Base-by-base conservation (phyloP, 2,113 vertebrate genomes). In the Platichthys flesus region DNA sequence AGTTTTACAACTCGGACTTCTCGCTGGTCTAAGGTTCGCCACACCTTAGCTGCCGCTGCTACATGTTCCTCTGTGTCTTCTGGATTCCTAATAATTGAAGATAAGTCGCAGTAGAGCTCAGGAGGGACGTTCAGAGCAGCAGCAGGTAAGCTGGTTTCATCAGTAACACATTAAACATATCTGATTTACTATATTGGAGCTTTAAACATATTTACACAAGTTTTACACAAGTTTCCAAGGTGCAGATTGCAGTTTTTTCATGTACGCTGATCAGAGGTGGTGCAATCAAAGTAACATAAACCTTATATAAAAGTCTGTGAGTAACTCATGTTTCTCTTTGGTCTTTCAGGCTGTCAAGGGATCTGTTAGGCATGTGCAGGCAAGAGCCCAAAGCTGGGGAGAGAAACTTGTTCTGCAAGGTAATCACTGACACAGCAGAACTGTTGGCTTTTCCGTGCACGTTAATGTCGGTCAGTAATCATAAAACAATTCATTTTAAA, bases 111-210 rank as follows among this genome's bases (percentile, higher is more conserved):
- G 49, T 40, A 60, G 57, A 63, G 55, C 55, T 69, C 67, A 59
- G 47, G 28, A 59, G 14, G 80, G 16, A 69, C 51, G 45, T 69
- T 61, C 67, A 37, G 58, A 76, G 18, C 31, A 3, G 2, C 23
- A 71, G 14, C 71, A 86, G 89, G 91, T 90, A 85, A 82, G 86
- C 21, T 31, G 65, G 3, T 61, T 81, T 40, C 5, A 74, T 40
- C 14, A 14, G 26, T 69, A 26, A 57, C 15, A 56, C 7, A 52
- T 26, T 0, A 10, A 2, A 6, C 1, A 56, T 49, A 8, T 52
- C 16, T 14, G 57, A 13, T 28, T 58, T 2, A 28, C 35, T 58
- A 81, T 69, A 56, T 40, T 16, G 20, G n/a, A 10, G 12, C 13
- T 59, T 28, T 15, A 40, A 12, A 15, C 8, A 16, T 15, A 52